Percentiles rank a stretch among this genome's conserved stretches.
Evolutionary conservation across 2,888 invertebrate genomes (phyloP).

Genomic region (Caenorhabditis sp.): DNA sequence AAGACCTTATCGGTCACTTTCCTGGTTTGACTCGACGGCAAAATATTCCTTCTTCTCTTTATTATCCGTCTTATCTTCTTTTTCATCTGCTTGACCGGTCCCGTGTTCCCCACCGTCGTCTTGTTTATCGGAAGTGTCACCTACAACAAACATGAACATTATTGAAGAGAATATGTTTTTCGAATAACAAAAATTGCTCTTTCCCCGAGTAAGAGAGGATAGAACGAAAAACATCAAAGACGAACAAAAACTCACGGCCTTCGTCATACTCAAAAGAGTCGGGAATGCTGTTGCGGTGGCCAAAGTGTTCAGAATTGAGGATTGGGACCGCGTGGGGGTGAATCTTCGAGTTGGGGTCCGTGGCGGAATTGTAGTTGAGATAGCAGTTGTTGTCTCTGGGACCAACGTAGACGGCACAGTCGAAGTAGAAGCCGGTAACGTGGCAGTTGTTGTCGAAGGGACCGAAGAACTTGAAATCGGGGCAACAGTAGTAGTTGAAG

Average conservation of each 20-base stretch:
- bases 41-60: conserved; percentile 52
- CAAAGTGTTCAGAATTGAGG: conserved; percentile 15
- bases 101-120: no score
- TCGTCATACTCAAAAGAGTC: conserved; percentile 45
- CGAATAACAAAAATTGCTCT: no score
- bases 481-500: conserved; percentile 4
- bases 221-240: not conserved
- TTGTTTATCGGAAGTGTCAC: conserved; percentile 47
- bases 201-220: no score
- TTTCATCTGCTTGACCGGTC: conserved; percentile 27
- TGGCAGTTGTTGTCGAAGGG: not conserved
- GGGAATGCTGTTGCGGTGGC: conserved; percentile 40
- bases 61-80: conserved; percentile 52
- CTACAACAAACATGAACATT: no score
- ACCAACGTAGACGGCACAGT: not conserved
- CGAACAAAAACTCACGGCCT: conserved; percentile 18
- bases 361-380: not conserved
- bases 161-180: not conserved
- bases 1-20: conserved; percentile 34
- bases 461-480: not conserved
- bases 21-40: conserved; percentile 13
- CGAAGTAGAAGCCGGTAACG: no score
- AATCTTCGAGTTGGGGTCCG: not conserved
- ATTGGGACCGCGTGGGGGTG: conserved; percentile 1
- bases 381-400: not conserved